Evolutionary conservation across 2,888 invertebrate species (phyloP), one percentile per base, ranked within the genome.

Genomic region (Apodemia hepburni): DNA sequence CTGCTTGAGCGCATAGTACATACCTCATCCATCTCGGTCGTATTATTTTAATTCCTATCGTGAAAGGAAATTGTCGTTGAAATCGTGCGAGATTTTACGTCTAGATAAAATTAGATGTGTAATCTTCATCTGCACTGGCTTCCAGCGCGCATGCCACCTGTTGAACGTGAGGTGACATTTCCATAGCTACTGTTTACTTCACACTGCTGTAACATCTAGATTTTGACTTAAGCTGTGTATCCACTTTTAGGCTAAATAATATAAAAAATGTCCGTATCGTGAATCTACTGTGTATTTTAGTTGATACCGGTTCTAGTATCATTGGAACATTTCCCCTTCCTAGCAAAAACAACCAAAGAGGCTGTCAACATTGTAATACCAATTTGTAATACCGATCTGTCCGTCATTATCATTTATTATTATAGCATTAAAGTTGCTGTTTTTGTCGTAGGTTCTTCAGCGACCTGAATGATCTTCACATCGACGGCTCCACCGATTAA

Each of bases 401-500:
- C 51, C 22, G 51, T 54, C 54, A 54, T 54, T 51, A 6, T 51
- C 15, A 45, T 22, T 22, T 18, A 61, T 61, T 61, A 35, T 35
- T 54, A 22, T 51, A 38, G 51, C 54, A 54, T 54, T 61, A 61
- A 54, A 54, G 61, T 38, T 51, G 61, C 49, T 61, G 54, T 76
- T 73, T 80, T 70, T 83, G 78, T 84, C 82, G 67, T 82, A 88
- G 89, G 87, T 82, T 79, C 80, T 79, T 75, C 80, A 73, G 71
- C 79, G 79, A 85, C 79, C 84, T 88, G 86, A 84, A 88, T 88
- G 85, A 80, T 77, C 80, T 80, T 83, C 77, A 76, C 80, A 77
- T 82, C 81, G 75, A 76, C 80, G 77, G 76, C 79, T 78, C 82
- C 83, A 78, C 82, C 79, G 77, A 82, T 79, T 90, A 85, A 87